Evolutionary conservation across 2,113 vertebrate genomes (phyloP).

Genomic region (Hymenochirus boettgeri): DNA sequence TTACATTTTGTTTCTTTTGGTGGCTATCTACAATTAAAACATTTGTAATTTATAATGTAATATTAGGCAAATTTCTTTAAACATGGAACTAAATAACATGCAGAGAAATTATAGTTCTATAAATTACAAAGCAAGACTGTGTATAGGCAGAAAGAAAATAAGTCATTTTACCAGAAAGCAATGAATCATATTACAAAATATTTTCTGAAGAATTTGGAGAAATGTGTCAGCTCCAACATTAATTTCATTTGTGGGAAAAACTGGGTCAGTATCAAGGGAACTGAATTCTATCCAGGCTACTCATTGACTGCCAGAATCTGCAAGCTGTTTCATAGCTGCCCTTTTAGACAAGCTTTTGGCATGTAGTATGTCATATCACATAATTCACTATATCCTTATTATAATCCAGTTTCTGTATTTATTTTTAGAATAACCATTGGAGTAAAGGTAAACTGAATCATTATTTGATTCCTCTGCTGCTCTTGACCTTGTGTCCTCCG

Average conservation of each 20-base stretch:
- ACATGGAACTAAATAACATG: too few species aligned
- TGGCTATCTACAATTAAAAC: too few species aligned
- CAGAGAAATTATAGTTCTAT: too few species aligned
- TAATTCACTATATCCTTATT: neutral
- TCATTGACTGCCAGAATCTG: neutral
- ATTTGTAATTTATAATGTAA: neutral
- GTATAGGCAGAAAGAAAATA: neutral
- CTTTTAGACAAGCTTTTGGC: neutral
- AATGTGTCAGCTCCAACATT: neutral
- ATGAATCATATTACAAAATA: neutral
- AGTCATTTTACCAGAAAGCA: neutral
- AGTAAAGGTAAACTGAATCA: too few species aligned
- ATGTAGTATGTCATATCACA: neutral
- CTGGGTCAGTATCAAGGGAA: neutral
- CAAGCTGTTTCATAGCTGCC: neutral
- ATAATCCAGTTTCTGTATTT: too few species aligned
- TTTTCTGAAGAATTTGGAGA: neutral
- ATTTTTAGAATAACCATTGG: too few species aligned
- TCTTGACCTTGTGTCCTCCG: too few species aligned
- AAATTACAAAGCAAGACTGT: too few species aligned
- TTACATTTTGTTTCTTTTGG: too few species aligned
- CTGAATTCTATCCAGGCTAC: neutral
- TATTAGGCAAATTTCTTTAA: neutral
- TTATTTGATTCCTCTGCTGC: too few species aligned
- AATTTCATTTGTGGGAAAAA: neutral